A percentile compares a stretch with the other conserved stretches of the same genome.
Evolutionary conservation across 2,888 invertebrate genomes (phyloP).

Genomic region (Alcis repandata): DNA sequence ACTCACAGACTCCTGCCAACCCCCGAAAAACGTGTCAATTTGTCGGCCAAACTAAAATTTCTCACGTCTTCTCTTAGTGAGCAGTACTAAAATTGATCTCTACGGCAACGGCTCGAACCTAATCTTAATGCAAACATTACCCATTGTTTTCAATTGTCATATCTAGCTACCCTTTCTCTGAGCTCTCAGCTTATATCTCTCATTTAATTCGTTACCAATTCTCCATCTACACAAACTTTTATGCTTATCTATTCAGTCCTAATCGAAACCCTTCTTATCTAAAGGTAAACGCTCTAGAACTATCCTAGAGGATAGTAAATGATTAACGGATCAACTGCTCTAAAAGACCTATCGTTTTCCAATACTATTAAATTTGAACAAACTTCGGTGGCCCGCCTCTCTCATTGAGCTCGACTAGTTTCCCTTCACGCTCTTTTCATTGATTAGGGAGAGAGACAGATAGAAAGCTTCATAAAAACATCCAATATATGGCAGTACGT

Average conservation of each 20-base stretch:
- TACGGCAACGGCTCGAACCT: too few relatives aligned
- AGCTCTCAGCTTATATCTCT: not conserved
- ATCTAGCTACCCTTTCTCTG: not conserved
- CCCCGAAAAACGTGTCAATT: too few relatives aligned
- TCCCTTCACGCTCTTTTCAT: conserved; percentile 20
- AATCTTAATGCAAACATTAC: too few relatives aligned
- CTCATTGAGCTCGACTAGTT: conserved; percentile 52
- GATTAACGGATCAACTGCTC: conserved; percentile 48
- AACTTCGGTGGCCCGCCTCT: conserved; percentile 63
- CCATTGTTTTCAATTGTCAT: not conserved
- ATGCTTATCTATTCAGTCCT: conserved; percentile 6
- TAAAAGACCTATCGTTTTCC: conserved; percentile 63
- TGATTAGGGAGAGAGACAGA: not conserved
- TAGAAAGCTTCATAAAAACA: not conserved
- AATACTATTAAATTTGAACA: conserved; percentile 64
- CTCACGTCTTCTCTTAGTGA: too few relatives aligned
- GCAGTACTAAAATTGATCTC: too few relatives aligned
- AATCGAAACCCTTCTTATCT: conserved; percentile 8
- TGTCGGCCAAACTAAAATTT: too few relatives aligned
- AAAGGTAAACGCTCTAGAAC: conserved; percentile 36
- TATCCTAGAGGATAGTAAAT: conserved; percentile 40
- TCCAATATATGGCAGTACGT: not conserved
- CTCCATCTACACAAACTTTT: not conserved
- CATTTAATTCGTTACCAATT: not conserved
- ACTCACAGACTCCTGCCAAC: too few relatives aligned